A percentile compares a stretch with the other conserved stretches of the same genome.
phyloP scores from a whole-genome alignment of 2,797 vertebrate species.

The Luscinia megarhynchos region DNA sequence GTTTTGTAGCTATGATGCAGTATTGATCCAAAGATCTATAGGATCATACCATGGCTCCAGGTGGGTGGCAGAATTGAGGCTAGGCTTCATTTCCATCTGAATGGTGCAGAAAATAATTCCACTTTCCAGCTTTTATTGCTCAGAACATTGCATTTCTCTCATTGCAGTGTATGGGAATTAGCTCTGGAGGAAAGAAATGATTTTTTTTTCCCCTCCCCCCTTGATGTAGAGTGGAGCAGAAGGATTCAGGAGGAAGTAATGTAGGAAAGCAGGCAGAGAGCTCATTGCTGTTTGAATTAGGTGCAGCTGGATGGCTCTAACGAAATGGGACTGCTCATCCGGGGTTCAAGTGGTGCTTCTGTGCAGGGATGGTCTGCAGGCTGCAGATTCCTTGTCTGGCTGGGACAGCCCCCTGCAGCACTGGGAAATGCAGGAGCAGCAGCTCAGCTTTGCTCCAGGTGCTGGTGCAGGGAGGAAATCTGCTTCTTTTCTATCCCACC shows the following conservation, averaged over 20 bases:
- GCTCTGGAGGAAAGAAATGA: conserved; percentile 42
- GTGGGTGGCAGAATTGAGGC: conserved; percentile 63
- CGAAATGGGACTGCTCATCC: not conserved
- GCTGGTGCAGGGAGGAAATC: not conserved
- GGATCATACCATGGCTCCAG: conserved; percentile 62
- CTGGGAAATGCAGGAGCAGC: not conserved
- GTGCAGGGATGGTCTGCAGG: not conserved
- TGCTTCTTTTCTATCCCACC: not conserved
- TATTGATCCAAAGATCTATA: conserved; percentile 74
- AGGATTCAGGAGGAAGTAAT: conserved; percentile 29
- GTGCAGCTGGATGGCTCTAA: conserved; percentile 20
- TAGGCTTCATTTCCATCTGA: conserved; percentile 74
- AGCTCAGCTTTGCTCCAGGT: not conserved
- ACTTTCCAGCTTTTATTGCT: conserved; percentile 57
- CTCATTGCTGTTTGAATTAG: conserved; percentile 49
- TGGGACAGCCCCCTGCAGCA: no score
- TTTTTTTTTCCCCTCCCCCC: not conserved
- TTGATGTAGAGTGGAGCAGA: conserved; percentile 30
- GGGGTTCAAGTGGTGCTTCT: not conserved
- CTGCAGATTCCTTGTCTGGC: not conserved
- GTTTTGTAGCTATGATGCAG: conserved; percentile 65
- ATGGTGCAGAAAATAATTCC: conserved; percentile 68
- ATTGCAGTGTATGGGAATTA: conserved; percentile 52
- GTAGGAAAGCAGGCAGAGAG: conserved; percentile 30
- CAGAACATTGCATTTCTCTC: conserved; percentile 59